Evolutionary conservation across 1,140 invertebrate species (phyloP).

Genomic region (Drosophila lini): DNA sequence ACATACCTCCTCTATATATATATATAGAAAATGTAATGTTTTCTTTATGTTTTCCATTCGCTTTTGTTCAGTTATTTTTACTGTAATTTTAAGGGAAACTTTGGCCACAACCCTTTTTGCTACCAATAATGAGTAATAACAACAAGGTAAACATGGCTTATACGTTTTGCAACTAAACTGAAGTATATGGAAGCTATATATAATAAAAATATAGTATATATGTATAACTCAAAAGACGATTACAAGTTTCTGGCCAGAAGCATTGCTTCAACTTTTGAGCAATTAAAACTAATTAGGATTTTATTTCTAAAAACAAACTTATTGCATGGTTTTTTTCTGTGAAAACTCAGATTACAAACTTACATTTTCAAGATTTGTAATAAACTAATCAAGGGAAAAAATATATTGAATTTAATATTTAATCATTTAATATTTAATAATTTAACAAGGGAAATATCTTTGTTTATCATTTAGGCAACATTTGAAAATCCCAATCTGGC

Average conservation of each 20-base stretch:
- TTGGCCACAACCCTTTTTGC: slow-evolving; percentile 21
- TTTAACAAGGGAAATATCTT: background rate
- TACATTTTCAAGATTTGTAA: too few species aligned
- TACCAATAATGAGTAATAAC: slow-evolving; percentile 31
- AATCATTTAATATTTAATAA: background rate
- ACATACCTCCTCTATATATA: slow-evolving; percentile 1
- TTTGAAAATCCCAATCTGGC: too few species aligned
- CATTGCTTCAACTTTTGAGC: background rate
- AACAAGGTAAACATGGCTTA: slow-evolving; percentile 8
- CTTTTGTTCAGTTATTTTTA: slow-evolving; percentile 25
- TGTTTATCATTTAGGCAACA: too few species aligned
- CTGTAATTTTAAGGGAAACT: slow-evolving; percentile 24
- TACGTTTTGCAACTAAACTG: background rate
- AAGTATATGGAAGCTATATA: background rate
- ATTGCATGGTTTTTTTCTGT: too few species aligned
- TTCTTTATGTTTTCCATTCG: slow-evolving; percentile 35
- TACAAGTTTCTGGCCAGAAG: too few species aligned
- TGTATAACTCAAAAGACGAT: background rate
- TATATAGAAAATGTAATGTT: slow-evolving; percentile 28
- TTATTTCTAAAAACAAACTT: too few species aligned
- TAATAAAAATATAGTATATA: background rate
- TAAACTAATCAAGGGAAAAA: too few species aligned
- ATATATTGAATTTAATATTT: too few species aligned
- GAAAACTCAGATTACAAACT: too few species aligned
- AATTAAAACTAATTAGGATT: background rate